Evolutionary conservation across 2,113 vertebrate genomes (phyloP).

Genomic region (Coryphaenoides rupestris): DNA sequence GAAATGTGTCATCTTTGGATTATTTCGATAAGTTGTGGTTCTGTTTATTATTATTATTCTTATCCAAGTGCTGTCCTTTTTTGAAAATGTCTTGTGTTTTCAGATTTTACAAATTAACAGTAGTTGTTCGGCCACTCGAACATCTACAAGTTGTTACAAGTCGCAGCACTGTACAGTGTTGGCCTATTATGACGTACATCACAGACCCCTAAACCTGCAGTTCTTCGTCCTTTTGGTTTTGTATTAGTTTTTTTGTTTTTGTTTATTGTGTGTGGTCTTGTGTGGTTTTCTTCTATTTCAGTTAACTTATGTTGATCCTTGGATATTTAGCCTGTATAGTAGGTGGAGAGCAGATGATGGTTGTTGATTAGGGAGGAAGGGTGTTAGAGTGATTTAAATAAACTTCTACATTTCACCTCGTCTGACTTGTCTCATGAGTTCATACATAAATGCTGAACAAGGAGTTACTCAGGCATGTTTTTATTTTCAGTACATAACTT

Average conservation of each 20-base stretch:
- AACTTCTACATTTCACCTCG: conserved; percentile 76
- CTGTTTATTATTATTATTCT: no score
- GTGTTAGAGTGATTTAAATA: conserved; percentile 57
- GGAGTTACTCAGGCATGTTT: no score
- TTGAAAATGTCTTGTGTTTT: no score
- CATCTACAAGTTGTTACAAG: background rate
- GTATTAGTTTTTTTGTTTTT: background rate
- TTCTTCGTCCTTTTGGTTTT: background rate
- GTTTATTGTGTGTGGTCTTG: background rate
- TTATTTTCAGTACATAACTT: no score
- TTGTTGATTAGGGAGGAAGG: conserved; percentile 74
- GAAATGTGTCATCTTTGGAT: no score
- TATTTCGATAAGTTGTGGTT: no score
- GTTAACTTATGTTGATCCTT: conserved; percentile 70
- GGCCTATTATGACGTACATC: conserved; percentile 25
- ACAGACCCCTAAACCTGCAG: background rate
- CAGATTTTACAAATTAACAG: no score
- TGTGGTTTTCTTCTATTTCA: conserved; percentile 2
- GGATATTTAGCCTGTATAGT: conserved; percentile 67
- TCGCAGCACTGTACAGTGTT: conserved; percentile 19
- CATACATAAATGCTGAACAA: no score
- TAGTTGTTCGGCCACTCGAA: no score
- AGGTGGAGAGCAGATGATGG: conserved; percentile 57
- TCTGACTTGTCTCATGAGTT: no score
- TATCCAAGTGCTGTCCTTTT: no score